Evolutionary conservation across 2,797 vertebrate species (phyloP).

Genomic region (Ambastaia sidthimunki): DNA sequence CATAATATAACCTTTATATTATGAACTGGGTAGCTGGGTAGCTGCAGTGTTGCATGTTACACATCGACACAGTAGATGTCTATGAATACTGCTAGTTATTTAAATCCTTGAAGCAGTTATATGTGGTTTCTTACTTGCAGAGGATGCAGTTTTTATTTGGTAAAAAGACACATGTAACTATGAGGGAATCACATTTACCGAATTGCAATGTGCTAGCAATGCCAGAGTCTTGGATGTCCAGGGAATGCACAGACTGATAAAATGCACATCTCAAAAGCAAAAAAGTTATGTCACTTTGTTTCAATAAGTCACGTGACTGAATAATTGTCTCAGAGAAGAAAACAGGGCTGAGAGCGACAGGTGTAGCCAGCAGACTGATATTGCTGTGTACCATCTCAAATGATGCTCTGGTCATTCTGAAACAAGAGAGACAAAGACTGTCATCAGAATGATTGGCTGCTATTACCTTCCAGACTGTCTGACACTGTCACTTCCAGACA

Average conservation of each 20-base stretch:
- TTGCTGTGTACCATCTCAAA: neutral
- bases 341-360: neutral
- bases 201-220: neutral
- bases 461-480: neutral
- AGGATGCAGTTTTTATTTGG: neutral
- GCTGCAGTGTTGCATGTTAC: constrained; percentile 1
- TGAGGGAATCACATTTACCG: neutral
- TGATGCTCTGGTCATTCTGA: constrained; percentile 9
- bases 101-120: neutral
- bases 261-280: no score
- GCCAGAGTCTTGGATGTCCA: neutral
- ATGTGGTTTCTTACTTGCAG: neutral
- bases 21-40: neutral
- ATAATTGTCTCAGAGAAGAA: neutral
- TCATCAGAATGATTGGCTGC: constrained; percentile 24
- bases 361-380: neutral
- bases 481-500: neutral
- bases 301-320: neutral
- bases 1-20: neutral
- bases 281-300: no score
- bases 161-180: neutral
- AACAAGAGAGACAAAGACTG: neutral
- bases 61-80: neutral
- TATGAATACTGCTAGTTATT: neutral
- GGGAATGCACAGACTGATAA: no score